Conservation (phyloP, 2,888 invertebrate genomes). For the Drosophila birchii region DNA sequence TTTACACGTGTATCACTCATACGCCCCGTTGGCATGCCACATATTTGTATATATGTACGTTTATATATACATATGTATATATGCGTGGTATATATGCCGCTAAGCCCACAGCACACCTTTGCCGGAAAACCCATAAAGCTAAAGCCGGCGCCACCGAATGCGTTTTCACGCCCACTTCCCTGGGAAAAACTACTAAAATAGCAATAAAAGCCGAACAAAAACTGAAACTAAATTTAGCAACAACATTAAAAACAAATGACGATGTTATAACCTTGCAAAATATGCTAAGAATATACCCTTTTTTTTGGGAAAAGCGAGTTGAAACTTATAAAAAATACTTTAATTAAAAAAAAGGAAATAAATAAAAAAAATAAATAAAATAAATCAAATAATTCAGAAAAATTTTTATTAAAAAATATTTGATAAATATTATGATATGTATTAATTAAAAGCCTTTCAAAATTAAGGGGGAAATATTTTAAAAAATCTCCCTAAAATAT, state of each 20-base stretch:
- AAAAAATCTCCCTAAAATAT: neutral
- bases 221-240: constrained; percentile 1
- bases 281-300: neutral
- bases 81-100: too few relatives aligned
- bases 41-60: neutral
- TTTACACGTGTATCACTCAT: constrained; percentile 79
- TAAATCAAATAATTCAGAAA: neutral
- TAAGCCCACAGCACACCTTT: constrained; percentile 12
- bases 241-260: constrained; percentile 5
- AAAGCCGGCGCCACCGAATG: neutral
- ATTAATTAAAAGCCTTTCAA: neutral
- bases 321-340: neutral
- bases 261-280: neutral
- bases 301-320: neutral
- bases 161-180: constrained; percentile 19
- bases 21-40: constrained; percentile 58
- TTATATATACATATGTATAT: neutral
- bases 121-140: neutral
- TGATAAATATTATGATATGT: too few relatives aligned
- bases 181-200: constrained; percentile 2
- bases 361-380: neutral
- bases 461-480: neutral
- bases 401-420: too few relatives aligned
- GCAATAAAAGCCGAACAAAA: constrained; percentile 17
- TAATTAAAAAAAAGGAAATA: neutral